phyloP scores from a whole-genome alignment of 37 sponge, comb jelly and placozoan species.

The Hexactinellida sp. region DNA sequence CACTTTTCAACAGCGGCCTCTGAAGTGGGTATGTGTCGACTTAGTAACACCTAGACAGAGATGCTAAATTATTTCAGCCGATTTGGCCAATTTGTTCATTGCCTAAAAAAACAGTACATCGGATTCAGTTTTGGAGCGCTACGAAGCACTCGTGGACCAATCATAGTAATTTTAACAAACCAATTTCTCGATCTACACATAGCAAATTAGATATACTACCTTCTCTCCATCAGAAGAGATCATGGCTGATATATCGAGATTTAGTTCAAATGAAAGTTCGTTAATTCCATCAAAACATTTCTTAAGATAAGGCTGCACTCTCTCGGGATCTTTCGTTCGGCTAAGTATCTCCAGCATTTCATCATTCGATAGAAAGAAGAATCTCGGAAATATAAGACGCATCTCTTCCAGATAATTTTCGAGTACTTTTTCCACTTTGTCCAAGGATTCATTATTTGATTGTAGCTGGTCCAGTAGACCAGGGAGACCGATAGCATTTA shows the following conservation, averaged over 20 bases:
- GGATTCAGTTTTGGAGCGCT: too few species aligned
- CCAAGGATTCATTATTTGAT: slow-evolving; percentile 65
- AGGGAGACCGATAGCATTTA: slow-evolving; percentile 68
- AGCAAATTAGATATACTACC: too few species aligned
- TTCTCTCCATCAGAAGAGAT: slow-evolving; percentile 94
- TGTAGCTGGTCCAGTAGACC: slow-evolving; percentile 78
- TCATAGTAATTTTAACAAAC: too few species aligned
- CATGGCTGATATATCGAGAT: slow-evolving; percentile 81
- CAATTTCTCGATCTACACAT: too few species aligned
- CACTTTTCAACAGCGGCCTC: slow-evolving; percentile 98
- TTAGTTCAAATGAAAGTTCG: slow-evolving; percentile 63
- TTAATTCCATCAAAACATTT: slow-evolving; percentile 94
- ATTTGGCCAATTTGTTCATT: too few species aligned
- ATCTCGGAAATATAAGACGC: slow-evolving; percentile 86
- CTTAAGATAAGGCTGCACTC: slow-evolving; percentile 97
- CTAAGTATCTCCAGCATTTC: slow-evolving; percentile 99
- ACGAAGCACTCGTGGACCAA: too few species aligned
- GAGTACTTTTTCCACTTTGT: slow-evolving; percentile 85
- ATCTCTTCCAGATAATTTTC: slow-evolving; percentile 97
- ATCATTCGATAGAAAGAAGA: slow-evolving; percentile 99
- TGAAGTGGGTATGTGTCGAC: slow-evolving; percentile 73
- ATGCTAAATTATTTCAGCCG: too few species aligned
- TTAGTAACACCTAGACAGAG: slow-evolving; percentile 32
- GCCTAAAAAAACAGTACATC: too few species aligned
- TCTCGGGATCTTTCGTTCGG: slow-evolving; percentile 92